Evolutionary conservation across 2,888 invertebrate species (phyloP), one percentile per base, ranked within the genome.

Genomic region (Oithona nana): DNA sequence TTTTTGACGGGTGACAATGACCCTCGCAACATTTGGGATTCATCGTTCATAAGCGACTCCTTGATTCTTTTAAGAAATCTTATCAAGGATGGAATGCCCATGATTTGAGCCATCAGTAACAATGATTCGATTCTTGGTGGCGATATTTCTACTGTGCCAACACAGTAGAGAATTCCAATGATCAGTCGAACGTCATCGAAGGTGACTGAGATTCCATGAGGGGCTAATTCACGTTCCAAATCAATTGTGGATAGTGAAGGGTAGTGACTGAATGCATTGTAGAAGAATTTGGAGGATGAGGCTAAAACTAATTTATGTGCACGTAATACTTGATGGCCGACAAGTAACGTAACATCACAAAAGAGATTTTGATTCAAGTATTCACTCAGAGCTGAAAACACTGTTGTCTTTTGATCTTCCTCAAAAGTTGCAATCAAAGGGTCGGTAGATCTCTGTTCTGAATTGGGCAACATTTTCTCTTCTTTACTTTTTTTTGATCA

Each of bases 41-140:
- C 24, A 26, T 54, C 54, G 2, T 20, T 20, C 11, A 16, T 31
- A 13, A 62, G 29, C 11, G 54, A 54, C 24, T 24, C 30, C n/a
- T 54, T 54, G 56, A 62, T 56, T 1, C 48, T 20, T 57, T 62
- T 62, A 16, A 62, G 48, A 31, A 62, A 54, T 6, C n/a, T 26
- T n/a, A 62, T 62, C 1, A 62, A 31, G 6, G 62, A 49, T 1
- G 62, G 62, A 56, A 62, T 62, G 22, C 62, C 62, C 20, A 62
- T 39, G 26, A 62, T 50, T 31, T 62, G 62, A 4, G 62, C 55
- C 22, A 52, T 30, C 26, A 62, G 30, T n/a, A 62, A 48, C 26
- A 62, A 26, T 20, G 62, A 56, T 30, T 62, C 62, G 4, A 62
- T 57, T 11, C 62, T 28, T 28, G n/a, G 54, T 4, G 62, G 56